These are phyloP conservation scores for Tylochromis polylepis DNA, from an alignment of 2,113 vertebrate species.

Conservation along the genomic window DNA sequence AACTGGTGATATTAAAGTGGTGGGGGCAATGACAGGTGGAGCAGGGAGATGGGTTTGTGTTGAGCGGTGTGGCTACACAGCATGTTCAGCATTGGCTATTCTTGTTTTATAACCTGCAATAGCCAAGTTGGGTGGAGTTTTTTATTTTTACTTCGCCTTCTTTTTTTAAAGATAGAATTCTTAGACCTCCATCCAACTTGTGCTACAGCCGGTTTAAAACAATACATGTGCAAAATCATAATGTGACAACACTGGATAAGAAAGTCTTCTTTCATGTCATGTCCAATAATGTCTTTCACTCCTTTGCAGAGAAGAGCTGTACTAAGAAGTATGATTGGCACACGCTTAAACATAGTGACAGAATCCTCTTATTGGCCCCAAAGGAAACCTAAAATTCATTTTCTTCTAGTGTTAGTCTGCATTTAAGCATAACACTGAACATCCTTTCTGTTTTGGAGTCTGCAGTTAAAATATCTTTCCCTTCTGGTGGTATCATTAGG, in stretches of 20 bases:
- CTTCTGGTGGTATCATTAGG: background rate
- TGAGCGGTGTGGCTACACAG: background rate
- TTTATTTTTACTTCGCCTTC: background rate
- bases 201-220: constrained; percentile 13
- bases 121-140: background rate
- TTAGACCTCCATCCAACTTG: background rate
- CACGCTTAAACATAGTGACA: background rate
- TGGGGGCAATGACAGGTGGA: background rate
- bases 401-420: background rate
- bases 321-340: background rate
- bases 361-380: background rate
- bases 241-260: constrained; percentile 20
- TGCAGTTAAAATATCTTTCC: constrained; percentile 36
- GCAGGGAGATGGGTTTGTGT: background rate
- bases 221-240: background rate
- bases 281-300: constrained; percentile 26
- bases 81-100: background rate
- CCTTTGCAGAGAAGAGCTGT: constrained; percentile 24
- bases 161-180: background rate
- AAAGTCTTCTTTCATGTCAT: background rate
- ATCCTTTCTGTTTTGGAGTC: constrained; percentile 36
- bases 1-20: background rate
- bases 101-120: constrained; percentile 32
- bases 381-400: background rate
- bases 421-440: background rate